These are phyloP conservation scores for Catocala fraxini DNA, from an alignment of 2,888 invertebrate genomes.

Conservation along the genomic window DNA sequence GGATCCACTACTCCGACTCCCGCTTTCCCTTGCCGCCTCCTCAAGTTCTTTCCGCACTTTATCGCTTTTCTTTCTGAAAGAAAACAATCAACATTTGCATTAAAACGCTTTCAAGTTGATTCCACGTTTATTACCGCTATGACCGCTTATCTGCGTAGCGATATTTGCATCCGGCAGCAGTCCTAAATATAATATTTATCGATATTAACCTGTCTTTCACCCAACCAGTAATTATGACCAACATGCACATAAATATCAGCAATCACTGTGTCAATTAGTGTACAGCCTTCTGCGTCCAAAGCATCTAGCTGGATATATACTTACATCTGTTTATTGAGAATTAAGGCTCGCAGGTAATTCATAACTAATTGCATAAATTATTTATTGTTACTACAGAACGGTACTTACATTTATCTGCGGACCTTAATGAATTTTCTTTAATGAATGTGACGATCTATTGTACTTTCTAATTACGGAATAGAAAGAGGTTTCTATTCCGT, in stretches of 20 bases:
- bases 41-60: slow-evolving; percentile 96
- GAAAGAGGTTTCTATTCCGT: too few species aligned
- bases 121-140: slow-evolving; percentile 28
- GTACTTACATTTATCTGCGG: slow-evolving; percentile 9
- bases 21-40: slow-evolving; percentile 94
- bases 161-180: slow-evolving; percentile 22
- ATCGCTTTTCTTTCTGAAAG: slow-evolving; percentile 94
- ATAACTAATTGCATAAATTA: background rate
- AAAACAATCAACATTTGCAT: slow-evolving; percentile 29
- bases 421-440: slow-evolving; percentile 2
- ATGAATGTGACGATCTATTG: background rate
- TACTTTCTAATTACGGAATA: background rate
- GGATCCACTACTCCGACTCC: slow-evolving; percentile 77
- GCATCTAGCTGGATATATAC: slow-evolving; percentile 44
- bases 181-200: slow-evolving; percentile 6
- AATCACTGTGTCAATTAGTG: slow-evolving; percentile 24
- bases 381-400: background rate
- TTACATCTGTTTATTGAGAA: slow-evolving; percentile 21
- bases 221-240: slow-evolving; percentile 33
- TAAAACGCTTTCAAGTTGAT: slow-evolving; percentile 18
- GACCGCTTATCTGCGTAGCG: slow-evolving; percentile 37
- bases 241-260: slow-evolving; percentile 44
- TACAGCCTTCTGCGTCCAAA: slow-evolving; percentile 50
- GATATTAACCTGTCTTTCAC: slow-evolving; percentile 23
- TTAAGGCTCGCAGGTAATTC: slow-evolving; percentile 18